Percentiles rank a stretch among this genome's conserved stretches.
phyloP scores from a whole-genome alignment of 1,140 invertebrate genomes.

The Glossosoma conforme region DNA sequence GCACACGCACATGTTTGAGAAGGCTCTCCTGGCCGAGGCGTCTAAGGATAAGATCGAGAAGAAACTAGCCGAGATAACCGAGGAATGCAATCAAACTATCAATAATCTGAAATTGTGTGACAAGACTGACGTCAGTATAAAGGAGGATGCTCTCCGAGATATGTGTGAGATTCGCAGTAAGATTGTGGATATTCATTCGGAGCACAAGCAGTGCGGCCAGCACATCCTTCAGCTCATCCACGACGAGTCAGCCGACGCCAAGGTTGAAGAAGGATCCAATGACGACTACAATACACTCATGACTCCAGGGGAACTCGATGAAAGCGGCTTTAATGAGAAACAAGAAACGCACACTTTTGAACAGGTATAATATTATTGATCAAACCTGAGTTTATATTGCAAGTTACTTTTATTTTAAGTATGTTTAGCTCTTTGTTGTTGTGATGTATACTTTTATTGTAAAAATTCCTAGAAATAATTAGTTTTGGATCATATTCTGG shows the following conservation, averaged over 20 bases:
- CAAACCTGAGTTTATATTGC: too few relatives aligned
- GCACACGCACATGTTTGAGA: conserved; percentile 56
- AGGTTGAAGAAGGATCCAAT: conserved; percentile 36
- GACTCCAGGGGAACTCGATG: conserved; percentile 33
- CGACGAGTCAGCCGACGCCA: conserved; percentile 32
- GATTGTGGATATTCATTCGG: conserved; percentile 20
- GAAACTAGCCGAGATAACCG: conserved; percentile 60
- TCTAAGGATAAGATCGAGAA: conserved; percentile 60
- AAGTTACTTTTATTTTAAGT: too few relatives aligned
- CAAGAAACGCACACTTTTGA: conserved; percentile 61
- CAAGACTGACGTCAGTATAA: conserved; percentile 37
- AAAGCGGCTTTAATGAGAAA: conserved; percentile 54
- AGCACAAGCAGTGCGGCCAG: conserved; percentile 23
- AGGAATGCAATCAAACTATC: conserved; percentile 54
- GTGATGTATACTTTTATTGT: too few relatives aligned
- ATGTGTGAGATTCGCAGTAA: conserved; percentile 25
- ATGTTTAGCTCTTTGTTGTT: too few relatives aligned
- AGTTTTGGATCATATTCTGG: too few relatives aligned
- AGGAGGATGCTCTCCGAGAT: conserved; percentile 51
- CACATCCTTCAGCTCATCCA: conserved; percentile 22
- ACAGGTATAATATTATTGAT: too few relatives aligned
- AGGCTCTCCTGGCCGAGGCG: conserved; percentile 57
- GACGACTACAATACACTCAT: conserved; percentile 31
- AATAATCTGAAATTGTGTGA: conserved; percentile 41
- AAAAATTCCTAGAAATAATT: too few relatives aligned